Percentiles rank a stretch among this genome's conserved stretches.
phyloP scores from a whole-genome alignment of 2,888 invertebrate species.

The Hybos culiciformis region DNA sequence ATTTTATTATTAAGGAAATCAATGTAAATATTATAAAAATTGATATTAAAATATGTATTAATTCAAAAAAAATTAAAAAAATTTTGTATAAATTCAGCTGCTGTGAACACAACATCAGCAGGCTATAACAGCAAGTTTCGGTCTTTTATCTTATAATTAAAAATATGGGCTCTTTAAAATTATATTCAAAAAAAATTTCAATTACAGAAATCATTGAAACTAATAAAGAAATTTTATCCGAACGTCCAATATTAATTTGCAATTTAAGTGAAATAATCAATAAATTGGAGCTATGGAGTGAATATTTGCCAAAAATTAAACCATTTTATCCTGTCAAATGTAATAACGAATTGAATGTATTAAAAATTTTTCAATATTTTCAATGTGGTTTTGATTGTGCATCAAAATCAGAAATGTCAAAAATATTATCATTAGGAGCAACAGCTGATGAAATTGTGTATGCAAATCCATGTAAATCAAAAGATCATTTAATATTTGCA shows the following conservation, averaged over 20 bases:
- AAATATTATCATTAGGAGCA: slow-evolving; percentile 37
- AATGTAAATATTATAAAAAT: too few relatives aligned
- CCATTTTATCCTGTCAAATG: slow-evolving; percentile 97
- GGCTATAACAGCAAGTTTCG: too few relatives aligned
- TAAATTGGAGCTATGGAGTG: slow-evolving; percentile 71
- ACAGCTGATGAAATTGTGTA: slow-evolving; percentile 65
- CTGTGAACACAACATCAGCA: too few relatives aligned
- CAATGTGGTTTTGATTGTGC: slow-evolving; percentile 96
- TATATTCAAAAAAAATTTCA: too few relatives aligned
- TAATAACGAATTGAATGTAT: slow-evolving; percentile 73
- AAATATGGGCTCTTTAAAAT: too few relatives aligned
- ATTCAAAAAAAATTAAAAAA: too few relatives aligned
- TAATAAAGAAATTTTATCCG: too few relatives aligned
- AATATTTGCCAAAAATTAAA: slow-evolving; percentile 70
- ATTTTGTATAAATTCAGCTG: too few relatives aligned
- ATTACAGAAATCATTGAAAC: too few relatives aligned
- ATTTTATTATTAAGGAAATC: too few relatives aligned
- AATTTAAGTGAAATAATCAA: slow-evolving; percentile 74
- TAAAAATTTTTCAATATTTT: slow-evolving; percentile 72
- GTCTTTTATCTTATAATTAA: too few relatives aligned
- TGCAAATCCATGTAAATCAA: slow-evolving; percentile 91
- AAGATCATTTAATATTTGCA: slow-evolving; percentile 78
- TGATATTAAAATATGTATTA: too few relatives aligned
- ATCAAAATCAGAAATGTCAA: slow-evolving; percentile 82
- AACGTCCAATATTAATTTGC: slow-evolving; percentile 82